Percentiles rank a stretch among this genome's conserved stretches.
These are phyloP conservation scores for Etheostoma perlongum DNA, from an alignment of 2,797 vertebrate species.

Conservation along the genomic window DNA sequence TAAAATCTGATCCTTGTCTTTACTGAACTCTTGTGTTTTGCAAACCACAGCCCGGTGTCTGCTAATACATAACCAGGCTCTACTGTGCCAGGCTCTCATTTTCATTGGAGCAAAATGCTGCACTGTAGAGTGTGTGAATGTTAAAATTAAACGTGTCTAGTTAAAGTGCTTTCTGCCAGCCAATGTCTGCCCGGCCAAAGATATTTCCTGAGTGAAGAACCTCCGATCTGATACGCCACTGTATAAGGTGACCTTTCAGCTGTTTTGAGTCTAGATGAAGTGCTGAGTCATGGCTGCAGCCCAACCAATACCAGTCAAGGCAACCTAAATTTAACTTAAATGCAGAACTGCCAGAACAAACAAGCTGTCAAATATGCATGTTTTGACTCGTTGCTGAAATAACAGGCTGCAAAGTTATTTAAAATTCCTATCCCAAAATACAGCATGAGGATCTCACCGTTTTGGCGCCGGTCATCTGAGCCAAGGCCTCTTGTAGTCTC, in stretches of 20 bases:
- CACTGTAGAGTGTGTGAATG: neutral
- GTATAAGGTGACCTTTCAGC: neutral
- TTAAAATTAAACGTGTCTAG: neutral
- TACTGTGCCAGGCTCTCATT: too few species aligned
- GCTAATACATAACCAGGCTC: too few species aligned
- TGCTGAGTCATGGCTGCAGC: conserved; percentile 10
- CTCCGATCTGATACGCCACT: neutral
- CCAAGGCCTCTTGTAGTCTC: conserved; percentile 90
- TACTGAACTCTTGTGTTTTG: too few species aligned
- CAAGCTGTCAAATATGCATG: conserved; percentile 19
- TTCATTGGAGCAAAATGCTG: too few species aligned
- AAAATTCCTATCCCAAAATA: neutral
- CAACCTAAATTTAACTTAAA: conserved; percentile 32
- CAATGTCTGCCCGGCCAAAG: neutral
- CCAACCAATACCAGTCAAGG: conserved; percentile 7
- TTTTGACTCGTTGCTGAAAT: conserved; percentile 28
- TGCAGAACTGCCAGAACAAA: conserved; percentile 34
- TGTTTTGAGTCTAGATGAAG: conserved; percentile 24
- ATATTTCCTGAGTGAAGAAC: neutral
- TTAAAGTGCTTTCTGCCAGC: neutral
- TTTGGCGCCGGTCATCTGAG: conserved; percentile 90
- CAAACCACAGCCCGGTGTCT: too few species aligned
- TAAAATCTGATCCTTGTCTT: too few species aligned
- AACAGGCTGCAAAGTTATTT: conserved; percentile 9
- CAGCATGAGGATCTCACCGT: conserved; percentile 86